A percentile compares a stretch with the other conserved stretches of the same genome.
phyloP scores from a whole-genome alignment of 2,797 vertebrate genomes.

The Petrocephalus schoutedeni region DNA sequence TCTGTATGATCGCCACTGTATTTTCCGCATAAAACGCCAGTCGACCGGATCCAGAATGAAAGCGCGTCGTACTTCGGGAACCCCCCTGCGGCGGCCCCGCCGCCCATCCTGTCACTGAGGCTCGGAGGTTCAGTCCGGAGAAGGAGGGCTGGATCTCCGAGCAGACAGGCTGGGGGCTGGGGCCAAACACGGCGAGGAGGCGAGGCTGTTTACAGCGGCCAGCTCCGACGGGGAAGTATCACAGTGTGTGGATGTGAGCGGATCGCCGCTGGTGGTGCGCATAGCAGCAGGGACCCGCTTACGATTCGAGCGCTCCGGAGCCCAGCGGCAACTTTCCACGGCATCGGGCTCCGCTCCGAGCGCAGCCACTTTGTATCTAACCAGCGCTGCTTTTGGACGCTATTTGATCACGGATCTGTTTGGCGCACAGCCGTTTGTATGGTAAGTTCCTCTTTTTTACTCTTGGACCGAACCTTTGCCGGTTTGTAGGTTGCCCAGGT shows the following conservation, averaged over 20 bases:
- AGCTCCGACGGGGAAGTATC: not conserved
- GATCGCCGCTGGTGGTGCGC: not conserved
- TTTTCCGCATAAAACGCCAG: not conserved
- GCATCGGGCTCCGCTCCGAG: not conserved
- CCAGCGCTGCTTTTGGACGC: not conserved
- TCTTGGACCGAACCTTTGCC: not conserved
- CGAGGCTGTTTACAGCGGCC: not conserved
- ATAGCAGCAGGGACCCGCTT: not conserved
- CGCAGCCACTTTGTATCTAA: not conserved
- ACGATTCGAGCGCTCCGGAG: not conserved
- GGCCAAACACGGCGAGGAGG: not conserved
- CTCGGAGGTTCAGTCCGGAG: not conserved
- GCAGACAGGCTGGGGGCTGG: slow-evolving; percentile 11
- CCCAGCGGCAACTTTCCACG: not conserved
- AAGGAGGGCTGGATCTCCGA: not conserved
- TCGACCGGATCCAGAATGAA: not conserved
- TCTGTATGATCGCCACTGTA: not conserved
- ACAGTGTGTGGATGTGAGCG: not conserved
- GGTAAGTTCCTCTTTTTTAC: not conserved
- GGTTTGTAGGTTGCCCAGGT: not conserved
- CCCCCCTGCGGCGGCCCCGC: not conserved
- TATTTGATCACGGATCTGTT: not conserved
- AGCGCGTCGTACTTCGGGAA: not conserved
- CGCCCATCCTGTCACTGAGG: not conserved
- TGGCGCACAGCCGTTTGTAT: not conserved